These are phyloP conservation scores for Vulpes ferrilata DNA, from an alignment of 2,113 vertebrate species.

Conservation along the genomic window DNA sequence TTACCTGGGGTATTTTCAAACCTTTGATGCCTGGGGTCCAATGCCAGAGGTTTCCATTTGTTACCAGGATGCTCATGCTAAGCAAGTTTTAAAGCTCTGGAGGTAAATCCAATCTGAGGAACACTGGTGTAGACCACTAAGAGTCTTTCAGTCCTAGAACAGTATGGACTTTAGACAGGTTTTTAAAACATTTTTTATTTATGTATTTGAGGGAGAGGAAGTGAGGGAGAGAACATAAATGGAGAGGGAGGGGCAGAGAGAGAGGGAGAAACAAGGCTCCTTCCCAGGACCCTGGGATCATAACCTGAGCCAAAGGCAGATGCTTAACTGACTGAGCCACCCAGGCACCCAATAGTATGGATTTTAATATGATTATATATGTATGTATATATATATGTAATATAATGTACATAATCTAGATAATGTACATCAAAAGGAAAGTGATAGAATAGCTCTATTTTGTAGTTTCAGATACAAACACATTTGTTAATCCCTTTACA, in stretches of 20 bases:
- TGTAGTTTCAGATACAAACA: background rate
- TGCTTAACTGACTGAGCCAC: too few relatives aligned
- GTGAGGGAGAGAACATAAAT: too few relatives aligned
- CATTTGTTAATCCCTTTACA: constrained; percentile 27
- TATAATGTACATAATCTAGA: background rate
- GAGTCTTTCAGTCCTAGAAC: background rate
- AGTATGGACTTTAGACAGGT: background rate
- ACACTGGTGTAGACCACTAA: background rate
- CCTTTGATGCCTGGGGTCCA: background rate
- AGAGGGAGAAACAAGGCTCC: too few relatives aligned
- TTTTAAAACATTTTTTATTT: too few relatives aligned
- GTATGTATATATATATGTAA: background rate
- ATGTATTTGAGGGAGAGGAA: too few relatives aligned
- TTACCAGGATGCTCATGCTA: background rate
- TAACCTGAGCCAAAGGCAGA: too few relatives aligned
- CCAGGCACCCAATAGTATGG: too few relatives aligned
- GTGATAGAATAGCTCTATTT: background rate
- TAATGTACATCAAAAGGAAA: background rate
- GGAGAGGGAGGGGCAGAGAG: too few relatives aligned
- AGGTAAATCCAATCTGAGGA: background rate
- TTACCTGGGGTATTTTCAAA: constrained; percentile 1
- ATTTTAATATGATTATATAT: too few relatives aligned
- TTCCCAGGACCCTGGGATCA: too few relatives aligned
- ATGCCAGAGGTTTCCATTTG: background rate
- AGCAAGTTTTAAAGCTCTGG: background rate